phyloP scores from a whole-genome alignment of 2,888 invertebrate species.

The Hypomecis punctinalis region DNA sequence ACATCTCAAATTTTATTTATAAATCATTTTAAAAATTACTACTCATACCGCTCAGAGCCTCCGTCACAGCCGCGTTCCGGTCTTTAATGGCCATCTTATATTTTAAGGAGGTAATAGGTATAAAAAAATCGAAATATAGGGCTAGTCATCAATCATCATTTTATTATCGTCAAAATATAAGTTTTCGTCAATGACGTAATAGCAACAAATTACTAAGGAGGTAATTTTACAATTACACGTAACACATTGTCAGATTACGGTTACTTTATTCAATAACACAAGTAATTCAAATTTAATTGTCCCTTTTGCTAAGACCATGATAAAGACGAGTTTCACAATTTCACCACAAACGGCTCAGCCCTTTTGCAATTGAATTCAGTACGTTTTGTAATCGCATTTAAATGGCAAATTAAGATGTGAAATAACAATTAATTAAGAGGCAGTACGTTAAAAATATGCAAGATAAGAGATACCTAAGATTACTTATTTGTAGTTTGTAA shows the following conservation, averaged over 20 bases:
- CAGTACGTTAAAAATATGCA: background rate
- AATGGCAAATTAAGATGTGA: constrained; percentile 27
- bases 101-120: background rate
- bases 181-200: no score
- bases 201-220: no score
- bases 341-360: constrained; percentile 22
- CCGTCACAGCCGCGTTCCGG: no score
- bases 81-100: no score
- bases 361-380: constrained; percentile 27
- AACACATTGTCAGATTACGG: background rate
- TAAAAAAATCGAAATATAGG: background rate
- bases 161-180: no score
- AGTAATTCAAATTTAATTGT: constrained; percentile 20
- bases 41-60: no score
- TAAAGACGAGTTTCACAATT: constrained; percentile 12
- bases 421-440: constrained; percentile 22
- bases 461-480: background rate
- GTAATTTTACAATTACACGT: background rate
- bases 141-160: no score
- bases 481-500: background rate
- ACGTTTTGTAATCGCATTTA: constrained; percentile 14
- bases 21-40: no score
- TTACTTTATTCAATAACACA: constrained; percentile 9
- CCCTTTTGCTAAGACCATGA: constrained; percentile 4
- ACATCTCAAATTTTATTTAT: no score